Evolutionary conservation across 2,888 invertebrate genomes (phyloP), one percentile per base, ranked within the genome.

Genomic region (Perizoma flavofasciatum): DNA sequence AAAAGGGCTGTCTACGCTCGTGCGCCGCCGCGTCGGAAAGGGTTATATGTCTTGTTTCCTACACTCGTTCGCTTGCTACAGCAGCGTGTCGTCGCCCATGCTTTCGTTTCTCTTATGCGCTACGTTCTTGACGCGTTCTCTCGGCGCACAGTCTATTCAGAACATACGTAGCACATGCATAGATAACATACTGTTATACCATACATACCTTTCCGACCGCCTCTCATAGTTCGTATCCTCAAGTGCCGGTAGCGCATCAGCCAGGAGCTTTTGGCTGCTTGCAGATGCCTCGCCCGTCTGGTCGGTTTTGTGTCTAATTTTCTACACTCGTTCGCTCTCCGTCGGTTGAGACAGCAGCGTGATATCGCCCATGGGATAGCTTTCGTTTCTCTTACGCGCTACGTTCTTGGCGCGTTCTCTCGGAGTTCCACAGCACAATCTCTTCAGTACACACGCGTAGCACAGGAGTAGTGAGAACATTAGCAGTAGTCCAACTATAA

Each of bases 121-220:
- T 69, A 84, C 69, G 58, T 88, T 79, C 68, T 92, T 92, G n/a
- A 84, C 82, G 65, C 89, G 77, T 73, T 92, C 89, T 68, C 90
- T 81, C n/a, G 93, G 76, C 33, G 88, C 93, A 65, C 95, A 95
- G 74, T 67, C 94, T 90, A 53, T 94, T 91, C 61, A 95, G 93
- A 10, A 95, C 94, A 73, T 94, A 95, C 94, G 79, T 95, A 95
- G 77, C 95, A 95, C 78, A 94, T 89, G 0, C 95, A 86, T 10
- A 95, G 78, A n/a, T n/a, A n/a, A n/a, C n/a, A n/a, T 22, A 22
- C 22, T 22, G 22, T 22, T 22, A 22, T 22, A 22, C 22, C 22
- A 22, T 22, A 22, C 22, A 22, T 22, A 2, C 22, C 22, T 22
- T 22, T 22, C 22, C 22, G 22, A 22, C 22, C 22, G 22, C 22